These are phyloP conservation scores for Spea bombifrons DNA, from an alignment of 2,113 vertebrate genomes.

Conservation along the genomic window DNA sequence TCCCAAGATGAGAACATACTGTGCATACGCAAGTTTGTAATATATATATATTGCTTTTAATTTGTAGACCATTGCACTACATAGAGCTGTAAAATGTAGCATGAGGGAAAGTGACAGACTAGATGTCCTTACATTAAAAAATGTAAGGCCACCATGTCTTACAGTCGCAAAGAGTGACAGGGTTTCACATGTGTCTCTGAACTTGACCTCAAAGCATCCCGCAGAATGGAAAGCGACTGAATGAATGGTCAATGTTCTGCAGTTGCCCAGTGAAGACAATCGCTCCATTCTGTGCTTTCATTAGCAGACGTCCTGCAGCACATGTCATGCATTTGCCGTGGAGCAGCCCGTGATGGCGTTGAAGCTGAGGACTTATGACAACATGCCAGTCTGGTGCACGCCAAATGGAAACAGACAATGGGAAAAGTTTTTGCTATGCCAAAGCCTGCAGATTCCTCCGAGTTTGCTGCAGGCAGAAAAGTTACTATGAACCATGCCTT, in stretches of 20 bases:
- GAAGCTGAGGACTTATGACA: constrained; percentile 29
- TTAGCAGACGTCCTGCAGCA: constrained; percentile 18
- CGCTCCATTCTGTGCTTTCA: constrained; percentile 9
- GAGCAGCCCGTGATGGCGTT: not conserved
- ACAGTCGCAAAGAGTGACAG: not conserved
- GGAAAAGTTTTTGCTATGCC: constrained; percentile 24
- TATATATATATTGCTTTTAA: no score
- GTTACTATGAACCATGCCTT: constrained; percentile 36
- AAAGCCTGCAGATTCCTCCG: constrained; percentile 32
- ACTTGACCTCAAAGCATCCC: constrained; percentile 7
- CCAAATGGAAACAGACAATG: constrained; percentile 37
- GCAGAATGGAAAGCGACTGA: not conserved
- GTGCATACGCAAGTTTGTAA: no score
- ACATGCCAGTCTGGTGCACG: constrained; percentile 26
- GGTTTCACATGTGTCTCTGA: not conserved
- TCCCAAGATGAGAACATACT: no score
- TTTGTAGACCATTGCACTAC: no score
- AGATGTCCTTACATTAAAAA: no score
- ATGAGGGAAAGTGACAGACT: no score
- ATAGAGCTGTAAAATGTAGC: no score
- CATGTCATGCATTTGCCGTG: constrained; percentile 11
- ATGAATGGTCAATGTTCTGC: not conserved
- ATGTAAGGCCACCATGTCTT: no score
- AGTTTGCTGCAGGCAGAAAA: constrained; percentile 33
- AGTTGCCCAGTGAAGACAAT: constrained; percentile 8